Base-by-base conservation (phyloP, 2,888 invertebrate genomes). In the Eledone cirrhosa region DNA sequence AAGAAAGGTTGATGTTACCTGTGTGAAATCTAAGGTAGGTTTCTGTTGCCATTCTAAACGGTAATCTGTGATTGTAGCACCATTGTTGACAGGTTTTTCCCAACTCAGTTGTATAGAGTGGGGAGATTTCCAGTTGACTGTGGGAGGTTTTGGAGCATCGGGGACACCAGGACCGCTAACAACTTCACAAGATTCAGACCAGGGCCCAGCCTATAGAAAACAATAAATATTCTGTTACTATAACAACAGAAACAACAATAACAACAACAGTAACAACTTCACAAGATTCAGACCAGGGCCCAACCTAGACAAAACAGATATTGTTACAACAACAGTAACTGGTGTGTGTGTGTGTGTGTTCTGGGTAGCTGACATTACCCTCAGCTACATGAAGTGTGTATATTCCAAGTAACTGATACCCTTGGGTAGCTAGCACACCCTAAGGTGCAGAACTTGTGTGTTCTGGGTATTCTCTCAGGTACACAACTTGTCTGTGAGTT, bases 141-240 rank as follows among this genome's bases (percentile, higher is more conserved):
- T 87, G 0, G 92, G 92, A 16, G 94, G 93, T 48, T 92, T 89
- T 1, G 96, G 95, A n/a, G 94, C 92, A 85, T 94, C 94, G 0
- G 97, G 97, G 22, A 95, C 94, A 16, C 96, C 96, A 8, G 96
- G 93, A 13, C 95, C 95, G 82, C 95, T 95, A 65, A 93, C 92
- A 83, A 95, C 94, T 84, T 93, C 93, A 84, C 96, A 91, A 81
- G 93, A 91, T 75, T 94, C 93, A 14, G 97, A 97, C 93, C 95
- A 94, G 24, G 93, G 93, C 24, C 96, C 95, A 33, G 94, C 93
- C 92, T 92, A 80, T 1, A 80, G 72, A 29, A 67, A 16, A 33
- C 24, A 16, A 33, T n/a, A 19, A 19, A 47, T 13, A 27, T n/a
- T 5, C 16, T n/a, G 22, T 69, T n/a, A 14, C 14, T 14, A 14